Percentiles rank a stretch among this genome's conserved stretches.
These are phyloP conservation scores for Acleris emargana DNA, from an alignment of 2,888 invertebrate genomes.

Conservation along the genomic window DNA sequence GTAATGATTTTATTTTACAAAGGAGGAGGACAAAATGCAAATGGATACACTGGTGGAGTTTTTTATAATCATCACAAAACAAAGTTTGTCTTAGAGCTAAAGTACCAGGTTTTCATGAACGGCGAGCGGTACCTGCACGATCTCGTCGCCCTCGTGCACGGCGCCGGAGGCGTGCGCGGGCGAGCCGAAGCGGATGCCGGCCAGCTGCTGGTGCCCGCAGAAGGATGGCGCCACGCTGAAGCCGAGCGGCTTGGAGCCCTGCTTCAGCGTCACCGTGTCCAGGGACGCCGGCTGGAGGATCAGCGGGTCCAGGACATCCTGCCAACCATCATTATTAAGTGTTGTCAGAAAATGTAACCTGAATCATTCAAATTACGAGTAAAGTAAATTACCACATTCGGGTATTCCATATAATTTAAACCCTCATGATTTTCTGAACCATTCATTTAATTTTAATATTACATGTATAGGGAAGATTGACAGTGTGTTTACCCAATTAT, in stretches of 20 bases:
- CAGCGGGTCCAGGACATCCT: slow-evolving; percentile 94
- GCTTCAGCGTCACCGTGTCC: slow-evolving; percentile 93
- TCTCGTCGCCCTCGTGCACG: slow-evolving; percentile 98
- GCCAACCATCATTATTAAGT: slow-evolving; percentile 33
- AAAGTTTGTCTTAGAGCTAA: too few relatives aligned
- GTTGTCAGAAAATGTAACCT: neutral
- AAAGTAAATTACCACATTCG: too few relatives aligned
- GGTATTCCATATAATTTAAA: too few relatives aligned
- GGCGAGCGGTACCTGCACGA: slow-evolving; percentile 88
- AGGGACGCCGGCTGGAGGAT: slow-evolving; percentile 96
- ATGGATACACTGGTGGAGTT: too few relatives aligned
- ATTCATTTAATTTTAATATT: too few relatives aligned
- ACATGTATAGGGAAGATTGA: too few relatives aligned
- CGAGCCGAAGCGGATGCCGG: slow-evolving; percentile 94
- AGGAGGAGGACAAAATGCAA: too few relatives aligned
- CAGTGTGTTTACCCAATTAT: too few relatives aligned
- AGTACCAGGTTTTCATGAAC: neutral
- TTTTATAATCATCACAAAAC: too few relatives aligned
- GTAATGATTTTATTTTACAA: too few relatives aligned
- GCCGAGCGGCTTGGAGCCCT: slow-evolving; percentile 94
- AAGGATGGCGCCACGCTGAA: slow-evolving; percentile 95
- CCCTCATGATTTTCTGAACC: too few relatives aligned
- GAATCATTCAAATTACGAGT: neutral
- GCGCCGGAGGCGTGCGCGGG: slow-evolving; percentile 96
- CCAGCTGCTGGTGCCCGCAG: slow-evolving; percentile 90